Evolutionary conservation across 1,140 invertebrate genomes (phyloP), one percentile per base, ranked within the genome.

Genomic region (Homalodisca vitripennis): DNA sequence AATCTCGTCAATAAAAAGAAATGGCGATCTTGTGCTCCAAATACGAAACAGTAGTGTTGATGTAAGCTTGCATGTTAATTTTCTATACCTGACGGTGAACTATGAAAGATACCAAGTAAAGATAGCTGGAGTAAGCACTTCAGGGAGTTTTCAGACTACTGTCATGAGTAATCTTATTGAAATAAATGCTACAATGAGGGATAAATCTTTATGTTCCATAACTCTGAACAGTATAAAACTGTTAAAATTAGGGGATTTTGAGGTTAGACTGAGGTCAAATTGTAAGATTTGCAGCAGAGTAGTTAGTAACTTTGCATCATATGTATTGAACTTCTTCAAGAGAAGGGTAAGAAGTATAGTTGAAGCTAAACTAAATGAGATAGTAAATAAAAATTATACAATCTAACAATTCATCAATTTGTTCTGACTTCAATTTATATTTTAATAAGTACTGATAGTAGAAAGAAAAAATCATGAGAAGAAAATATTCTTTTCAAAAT

Each of bases 31-130:
- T 6, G 26, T 27, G 14, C 27, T 60, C 10, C 2, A 60, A 2
- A n/a, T 60, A n/a, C n/a, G 2, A 13, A 60, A 60, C 26, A 60
- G 29, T n/a, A 60, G 55, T 60, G 55, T 60, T 12, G 29, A 60
- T n/a, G 29, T 60, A 27, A 24, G 26, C 10, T 27, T 60, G 24
- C 10, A 60, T 13, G n/a, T 60, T 6, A 60, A 24, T 27, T 60
- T 60, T 24, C 55, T 60, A 12, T 60, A 60, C n/a, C n/a, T 60
- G 27, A 27, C 55, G 24, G 55, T 60, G 1, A 29, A 13, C n/a
- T 60, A 60, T 30, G 55, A 60, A n/a, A 3, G 22, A 51, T 51
- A 60, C 22, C 14, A 60, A 27, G 24, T 60, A 10, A 60, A 30
- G 24, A 13, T 60, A 12, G 55, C 55, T 2, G 55, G 55, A 3